A percentile compares a stretch with the other conserved stretches of the same genome.
Conservation (phyloP, 2,797 vertebrate genomes). For the Pseudomugil gertrudae region DNA sequence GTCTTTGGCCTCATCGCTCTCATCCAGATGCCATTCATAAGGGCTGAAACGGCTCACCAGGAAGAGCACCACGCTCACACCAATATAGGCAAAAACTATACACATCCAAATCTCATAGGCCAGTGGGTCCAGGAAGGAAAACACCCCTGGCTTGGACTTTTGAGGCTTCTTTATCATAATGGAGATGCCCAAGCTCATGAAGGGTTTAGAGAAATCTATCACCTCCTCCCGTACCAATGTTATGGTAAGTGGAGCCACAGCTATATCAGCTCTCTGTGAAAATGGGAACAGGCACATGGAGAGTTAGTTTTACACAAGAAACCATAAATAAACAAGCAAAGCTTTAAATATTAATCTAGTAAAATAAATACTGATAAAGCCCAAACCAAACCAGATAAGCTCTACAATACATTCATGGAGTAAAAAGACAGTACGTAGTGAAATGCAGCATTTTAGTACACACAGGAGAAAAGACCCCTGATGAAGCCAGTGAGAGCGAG, state of each 20-base stretch:
- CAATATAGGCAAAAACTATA: constrained; percentile 99
- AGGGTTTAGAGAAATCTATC: constrained; percentile 99
- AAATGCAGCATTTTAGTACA: constrained; percentile 40
- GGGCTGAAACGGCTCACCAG: constrained; percentile 99
- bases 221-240: constrained; percentile 98
- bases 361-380: constrained; percentile 20
- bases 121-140: constrained; percentile 98
- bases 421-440: constrained; percentile 36
- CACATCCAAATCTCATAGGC: constrained; percentile 99
- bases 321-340: constrained; percentile 26
- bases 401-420: constrained; percentile 42
- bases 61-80: constrained; percentile 99
- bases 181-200: constrained; percentile 99
- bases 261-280: constrained; percentile 99
- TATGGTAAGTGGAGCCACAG: constrained; percentile 98
- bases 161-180: constrained; percentile 99
- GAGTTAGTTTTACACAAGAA: constrained; percentile 59
- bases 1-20: constrained; percentile 95
- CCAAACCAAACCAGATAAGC: constrained; percentile 31
- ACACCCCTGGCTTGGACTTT: constrained; percentile 98
- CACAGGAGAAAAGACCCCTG: constrained; percentile 37
- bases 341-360: constrained; percentile 22
- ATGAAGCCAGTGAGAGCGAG: constrained; percentile 40
- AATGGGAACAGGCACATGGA: constrained; percentile 71
- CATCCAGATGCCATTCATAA: constrained; percentile 98